phyloP scores from a whole-genome alignment of 2,797 vertebrate genomes.

The Selene dorsalis region DNA sequence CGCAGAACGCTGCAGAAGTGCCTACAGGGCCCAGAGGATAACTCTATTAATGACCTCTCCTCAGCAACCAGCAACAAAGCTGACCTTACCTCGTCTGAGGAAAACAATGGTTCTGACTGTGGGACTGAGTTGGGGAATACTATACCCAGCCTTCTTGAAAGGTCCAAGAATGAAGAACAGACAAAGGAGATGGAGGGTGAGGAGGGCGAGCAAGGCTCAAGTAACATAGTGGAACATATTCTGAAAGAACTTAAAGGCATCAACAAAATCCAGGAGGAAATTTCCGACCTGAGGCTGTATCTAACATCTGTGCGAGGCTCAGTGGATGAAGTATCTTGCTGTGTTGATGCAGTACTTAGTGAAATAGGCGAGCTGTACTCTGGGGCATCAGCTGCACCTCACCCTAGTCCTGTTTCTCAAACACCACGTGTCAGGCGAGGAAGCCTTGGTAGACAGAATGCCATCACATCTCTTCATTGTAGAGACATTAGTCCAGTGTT shows the following conservation, averaged over 20 bases:
- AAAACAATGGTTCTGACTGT: conserved; percentile 64
- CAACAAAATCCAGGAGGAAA: conserved; percentile 88
- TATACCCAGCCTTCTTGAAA: conserved; percentile 56
- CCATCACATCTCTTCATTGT: conserved; percentile 63
- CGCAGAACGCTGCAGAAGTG: conserved; percentile 86
- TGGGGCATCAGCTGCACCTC: conserved; percentile 71
- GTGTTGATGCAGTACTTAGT: conserved; percentile 85
- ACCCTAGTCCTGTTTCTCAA: conserved; percentile 63
- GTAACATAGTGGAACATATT: conserved; percentile 84
- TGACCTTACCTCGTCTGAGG: conserved; percentile 31
- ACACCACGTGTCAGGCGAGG: conserved; percentile 58
- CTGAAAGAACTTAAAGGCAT: conserved; percentile 87
- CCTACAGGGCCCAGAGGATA: conserved; percentile 81
- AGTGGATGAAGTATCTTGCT: conserved; percentile 87
- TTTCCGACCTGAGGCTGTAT: conserved; percentile 85
- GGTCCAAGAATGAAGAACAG: conserved; percentile 63
- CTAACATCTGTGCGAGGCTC: conserved; percentile 86
- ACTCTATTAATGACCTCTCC: conserved; percentile 68
- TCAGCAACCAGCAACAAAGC: conserved; percentile 50
- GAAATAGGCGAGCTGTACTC: conserved; percentile 86
- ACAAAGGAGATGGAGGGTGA: conserved; percentile 42
- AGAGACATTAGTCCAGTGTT: conserved; percentile 82
- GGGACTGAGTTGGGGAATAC: conserved; percentile 68
- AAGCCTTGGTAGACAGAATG: conserved; percentile 79
- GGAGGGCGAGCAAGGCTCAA: conserved; percentile 70